Base-by-base conservation (phyloP, 2,888 invertebrate species). In the Chirona hameri region DNA sequence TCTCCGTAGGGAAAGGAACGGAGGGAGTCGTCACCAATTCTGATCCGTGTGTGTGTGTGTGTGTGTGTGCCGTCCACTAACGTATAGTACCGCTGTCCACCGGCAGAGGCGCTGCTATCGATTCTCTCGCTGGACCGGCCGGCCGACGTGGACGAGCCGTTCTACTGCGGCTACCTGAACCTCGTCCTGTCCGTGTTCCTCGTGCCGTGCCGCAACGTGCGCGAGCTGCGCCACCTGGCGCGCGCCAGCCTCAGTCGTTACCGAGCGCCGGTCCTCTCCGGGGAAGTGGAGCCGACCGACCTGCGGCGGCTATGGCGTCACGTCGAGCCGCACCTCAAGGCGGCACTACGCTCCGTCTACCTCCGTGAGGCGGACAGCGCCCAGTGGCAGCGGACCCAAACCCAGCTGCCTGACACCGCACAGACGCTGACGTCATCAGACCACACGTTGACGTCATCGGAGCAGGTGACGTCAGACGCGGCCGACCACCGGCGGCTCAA, bases 101-200 rank as follows among this genome's bases (percentile, higher is more conserved):
- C 85, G 87, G 48, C 86, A 90, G 93, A 57, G 92, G 95, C 88
- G 88, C 91, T 90, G 65, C 83, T 87, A 18, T 86, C 88, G 82
- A 88, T 90, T 57, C 86, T 89, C 85, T 72, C 84, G 76, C 84
- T 86, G 69, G 87, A 88, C 72, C 85, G 86, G 69, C 89, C 89
- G 0, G 48, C 82, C 0, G 86, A 86, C 14, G 87, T 86, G 81
- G 85, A 86, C 18, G 82, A 83, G 21, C 86, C 87, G 84, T 91
- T 96, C 86, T 97, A 94, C 88, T 90, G 90, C 81, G 93, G 93
- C 88, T 97, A 95, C 88, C 88, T 96, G 82, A 94, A 92, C 88
- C 91, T 95, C 81, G 93, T 96, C 87, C 89, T 97, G 9, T 93
- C 94, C 85, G 93, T 96, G 65, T 97, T 95, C 88, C 93, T 93